Percentiles rank a stretch among this genome's conserved stretches.
phyloP scores from a whole-genome alignment of 2,113 vertebrate genomes.

The Ceuthmochares aereus region DNA sequence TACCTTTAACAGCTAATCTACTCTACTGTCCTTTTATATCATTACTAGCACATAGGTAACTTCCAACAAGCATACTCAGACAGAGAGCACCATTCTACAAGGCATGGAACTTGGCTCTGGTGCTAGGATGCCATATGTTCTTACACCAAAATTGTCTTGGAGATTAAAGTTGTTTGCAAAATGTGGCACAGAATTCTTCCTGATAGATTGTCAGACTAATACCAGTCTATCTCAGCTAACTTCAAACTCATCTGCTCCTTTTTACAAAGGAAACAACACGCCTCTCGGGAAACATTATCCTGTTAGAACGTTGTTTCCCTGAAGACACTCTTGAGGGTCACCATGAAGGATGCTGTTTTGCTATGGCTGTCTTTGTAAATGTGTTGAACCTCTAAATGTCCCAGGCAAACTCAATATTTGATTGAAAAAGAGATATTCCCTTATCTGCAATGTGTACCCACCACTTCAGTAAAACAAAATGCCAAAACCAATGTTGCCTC shows the following conservation, averaged over 20 bases:
- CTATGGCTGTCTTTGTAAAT: not conserved
- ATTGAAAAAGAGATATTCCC: not conserved
- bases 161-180: not conserved
- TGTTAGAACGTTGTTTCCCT: not conserved
- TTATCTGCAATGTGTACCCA: not conserved
- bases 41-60: not conserved
- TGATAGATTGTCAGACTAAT: not conserved
- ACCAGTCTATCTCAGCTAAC: not conserved
- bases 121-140: not conserved
- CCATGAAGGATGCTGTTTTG: not conserved
- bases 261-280: not conserved
- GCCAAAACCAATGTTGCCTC: not conserved
- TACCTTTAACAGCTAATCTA: not conserved
- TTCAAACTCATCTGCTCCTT: not conserved
- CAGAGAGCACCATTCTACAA: not conserved
- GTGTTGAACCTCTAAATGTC: not conserved
- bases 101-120: not conserved
- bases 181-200: not conserved
- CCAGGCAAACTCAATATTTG: conserved; percentile 9
- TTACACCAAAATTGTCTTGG: not conserved
- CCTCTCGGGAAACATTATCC: conserved; percentile 23
- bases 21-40: not conserved
- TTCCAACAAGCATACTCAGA: not conserved
- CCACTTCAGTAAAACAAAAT: conserved; percentile 4
- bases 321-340: conserved; percentile 11